Evolutionary conservation across 2,113 vertebrate species (phyloP), one percentile per base, ranked within the genome.

Genomic region (Eclectus roratus): DNA sequence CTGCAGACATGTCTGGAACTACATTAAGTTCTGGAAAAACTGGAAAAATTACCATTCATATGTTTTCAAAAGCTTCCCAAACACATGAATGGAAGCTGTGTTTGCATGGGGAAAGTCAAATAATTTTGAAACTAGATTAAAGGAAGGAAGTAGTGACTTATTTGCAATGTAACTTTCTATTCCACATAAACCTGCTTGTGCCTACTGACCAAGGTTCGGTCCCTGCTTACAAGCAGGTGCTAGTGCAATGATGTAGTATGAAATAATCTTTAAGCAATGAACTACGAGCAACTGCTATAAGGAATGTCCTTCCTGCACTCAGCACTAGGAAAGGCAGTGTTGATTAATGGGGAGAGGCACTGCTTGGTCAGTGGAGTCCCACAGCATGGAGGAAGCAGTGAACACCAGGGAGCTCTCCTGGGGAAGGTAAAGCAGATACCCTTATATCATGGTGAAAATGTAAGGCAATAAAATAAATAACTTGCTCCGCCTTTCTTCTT

Each of bases 31-130:
- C 60, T 92, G 91, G 76, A 88, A 93, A 88, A 95, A 82, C 61
- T 47, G 44, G 39, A 69, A 83, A 94, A 97, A 90, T 73, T 80
- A 93, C 46, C 47, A 85, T 88, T 91, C 82, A 73, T 55, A 80
- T 39, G 46, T 47, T 79, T 94, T 93, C 89, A 76, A 88, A 88
- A 77, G 85, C 77, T 88, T 83, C 39, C 60, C 0, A 0, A 96
- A 80, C n/a, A 88, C 2, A 3, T 83, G 92, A 95, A 95, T 69
- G 23, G 80, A 92, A 85, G 83, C 60, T 78, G 43, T 58, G 88
- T 70, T 92, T 90, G 71, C 88, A 88, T 21, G 43, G 68, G 33
- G 80, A 47, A 96, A 83, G 72, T 77, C 15, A 88, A 80, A 90
- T 50, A 66, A 72, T 43, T 90, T 80, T 63, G 46, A 80, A 91